Percentiles rank a stretch among this genome's conserved stretches.
phyloP scores from a whole-genome alignment of 2,113 vertebrate genomes.

The Spea multiplicata region DNA sequence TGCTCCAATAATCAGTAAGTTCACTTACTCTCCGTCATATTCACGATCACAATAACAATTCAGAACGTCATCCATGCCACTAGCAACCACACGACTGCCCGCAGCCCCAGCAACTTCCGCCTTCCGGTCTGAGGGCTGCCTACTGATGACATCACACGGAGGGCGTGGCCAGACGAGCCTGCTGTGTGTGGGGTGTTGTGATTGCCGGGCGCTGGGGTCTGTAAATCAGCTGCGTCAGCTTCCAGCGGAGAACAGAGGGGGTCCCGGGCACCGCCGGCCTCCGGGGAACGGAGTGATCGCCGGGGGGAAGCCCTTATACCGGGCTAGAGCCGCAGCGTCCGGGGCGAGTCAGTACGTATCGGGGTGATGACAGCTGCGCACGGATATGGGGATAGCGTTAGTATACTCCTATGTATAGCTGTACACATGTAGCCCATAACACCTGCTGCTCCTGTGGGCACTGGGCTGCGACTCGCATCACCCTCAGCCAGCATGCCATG shows the following conservation, averaged over 20 bases:
- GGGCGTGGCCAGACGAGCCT: background rate
- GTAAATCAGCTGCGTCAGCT: slow-evolving; percentile 23
- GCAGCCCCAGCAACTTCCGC: background rate
- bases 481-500: no score
- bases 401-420: background rate
- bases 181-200: background rate
- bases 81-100: background rate
- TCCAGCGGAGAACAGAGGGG: background rate
- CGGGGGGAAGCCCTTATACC: background rate
- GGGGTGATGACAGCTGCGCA: background rate
- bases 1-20: no score
- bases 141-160: background rate
- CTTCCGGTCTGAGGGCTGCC: background rate
- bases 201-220: background rate
- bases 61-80: background rate
- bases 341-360: background rate
- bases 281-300: background rate
- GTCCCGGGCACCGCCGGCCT: background rate
- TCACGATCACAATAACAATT: background rate
- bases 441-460: no score
- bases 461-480: no score
- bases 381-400: background rate
- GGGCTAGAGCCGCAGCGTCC: no score
- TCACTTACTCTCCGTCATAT: slow-evolving; percentile 26
- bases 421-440: background rate